Percentiles rank a stretch among this genome's conserved stretches.
These are phyloP conservation scores for Cinclus mexicanus DNA, from an alignment of 2,113 vertebrate genomes.

Conservation along the genomic window DNA sequence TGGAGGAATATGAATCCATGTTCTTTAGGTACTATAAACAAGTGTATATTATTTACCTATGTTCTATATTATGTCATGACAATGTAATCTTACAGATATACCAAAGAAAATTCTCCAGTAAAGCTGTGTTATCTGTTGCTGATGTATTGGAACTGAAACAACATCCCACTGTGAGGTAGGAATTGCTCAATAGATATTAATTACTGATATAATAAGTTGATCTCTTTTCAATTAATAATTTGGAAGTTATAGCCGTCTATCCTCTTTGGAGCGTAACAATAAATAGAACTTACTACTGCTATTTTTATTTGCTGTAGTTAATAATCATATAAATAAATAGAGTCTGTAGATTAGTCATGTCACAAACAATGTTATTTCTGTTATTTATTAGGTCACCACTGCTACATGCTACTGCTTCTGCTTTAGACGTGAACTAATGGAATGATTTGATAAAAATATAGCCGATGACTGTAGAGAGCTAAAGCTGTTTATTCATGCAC, in stretches of 20 bases:
- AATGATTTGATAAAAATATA: not conserved
- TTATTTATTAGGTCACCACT: not conserved
- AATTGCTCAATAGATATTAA: not conserved
- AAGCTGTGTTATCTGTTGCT: not conserved
- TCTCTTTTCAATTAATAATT: not conserved
- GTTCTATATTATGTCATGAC: not conserved
- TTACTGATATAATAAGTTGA: not conserved
- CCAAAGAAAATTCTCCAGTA: not conserved
- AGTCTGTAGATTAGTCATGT: not conserved
- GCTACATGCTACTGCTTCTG: not conserved
- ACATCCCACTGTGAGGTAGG: not conserved
- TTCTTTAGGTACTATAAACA: not conserved
- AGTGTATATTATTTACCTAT: not conserved
- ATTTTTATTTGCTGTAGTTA: not conserved
- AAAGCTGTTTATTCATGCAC: not conserved
- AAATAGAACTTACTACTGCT: not conserved
- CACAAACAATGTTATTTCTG: not conserved
- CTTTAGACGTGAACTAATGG: not conserved
- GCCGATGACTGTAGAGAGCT: not conserved
- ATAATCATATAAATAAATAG: not conserved
- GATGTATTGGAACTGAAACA: not conserved
- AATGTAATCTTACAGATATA: not conserved
- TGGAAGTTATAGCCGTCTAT: not conserved
- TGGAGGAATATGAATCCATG: not conserved
- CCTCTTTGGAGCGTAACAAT: not conserved